Base-by-base conservation (phyloP, 2,888 invertebrate species). In the Polyploca ridens region DNA sequence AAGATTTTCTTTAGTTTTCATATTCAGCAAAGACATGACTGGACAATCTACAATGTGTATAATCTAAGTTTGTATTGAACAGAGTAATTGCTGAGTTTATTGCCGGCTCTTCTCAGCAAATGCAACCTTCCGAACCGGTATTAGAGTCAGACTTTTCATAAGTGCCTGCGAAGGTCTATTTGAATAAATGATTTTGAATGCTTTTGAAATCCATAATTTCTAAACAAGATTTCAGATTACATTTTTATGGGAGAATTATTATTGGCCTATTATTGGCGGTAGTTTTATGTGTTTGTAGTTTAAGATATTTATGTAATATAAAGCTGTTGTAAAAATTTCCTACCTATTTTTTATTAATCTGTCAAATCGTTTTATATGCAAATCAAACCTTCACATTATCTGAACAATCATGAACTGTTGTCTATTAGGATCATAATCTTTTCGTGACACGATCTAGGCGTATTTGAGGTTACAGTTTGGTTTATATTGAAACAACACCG, bases 371-470 rank as follows among this genome's bases (percentile, higher is more conserved):
- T 66, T 66, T 66, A 60, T 69, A 74, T 73, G 72, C 67, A 71
- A 77, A 76, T 77, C 67, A 72, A 67, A 72, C 75, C 74, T 71
- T 69, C 62, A 64, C 63, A 75, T 73, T 70, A 75, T 75, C 68
- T 69, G 65, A 60, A 71, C n/a, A 64, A 77, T 77, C 80, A 75
- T 79, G 78, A 73, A 76, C 73, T 71, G 70, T 66, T 59, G 64
- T 66, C 71, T 66, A 70, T 74, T 68, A 67, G 73, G 75, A 76
- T 72, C 66, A 73, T 69, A 71, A 73, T 74, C 65, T 66, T 71
- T 79, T 81, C 81, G 82, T 85, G 83, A 83, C 83, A 81, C 66
- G 79, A 73, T 75, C 70, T 76, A 71, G 75, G 81, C 64, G 78
- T 68, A 79, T 76, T 74, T 76, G 69, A 78, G 76, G 76, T 78